Conservation (phyloP, 2,888 invertebrate species). For the Thyatira batis region DNA sequence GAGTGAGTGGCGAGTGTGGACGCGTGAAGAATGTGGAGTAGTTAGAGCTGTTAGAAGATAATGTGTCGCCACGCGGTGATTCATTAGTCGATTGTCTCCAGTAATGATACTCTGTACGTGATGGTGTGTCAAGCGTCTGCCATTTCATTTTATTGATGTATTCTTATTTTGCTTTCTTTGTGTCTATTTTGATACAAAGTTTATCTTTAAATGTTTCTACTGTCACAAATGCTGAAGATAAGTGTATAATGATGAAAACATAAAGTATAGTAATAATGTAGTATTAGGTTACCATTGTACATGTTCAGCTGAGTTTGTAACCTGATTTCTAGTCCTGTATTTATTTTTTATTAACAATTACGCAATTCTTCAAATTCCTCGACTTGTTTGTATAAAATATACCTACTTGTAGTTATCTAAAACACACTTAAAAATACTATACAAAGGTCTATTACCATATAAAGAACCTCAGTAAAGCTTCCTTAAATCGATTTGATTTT, state of each 20-base stretch:
- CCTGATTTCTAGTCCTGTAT: no score
- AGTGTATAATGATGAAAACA: no score
- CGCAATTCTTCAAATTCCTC: no score
- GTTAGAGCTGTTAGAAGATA: constrained; percentile 24
- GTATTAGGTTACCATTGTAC: no score
- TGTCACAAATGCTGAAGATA: no score
- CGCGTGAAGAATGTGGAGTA: constrained; percentile 37
- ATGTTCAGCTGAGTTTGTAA: no score
- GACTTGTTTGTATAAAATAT: no score
- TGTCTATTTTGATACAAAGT: no score
- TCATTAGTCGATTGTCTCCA: constrained; percentile 19
- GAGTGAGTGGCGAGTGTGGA: constrained; percentile 5
- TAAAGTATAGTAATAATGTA: no score
- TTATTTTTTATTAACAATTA: no score
- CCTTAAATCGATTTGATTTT: neutral
- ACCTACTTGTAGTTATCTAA: no score
- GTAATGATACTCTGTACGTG: neutral
- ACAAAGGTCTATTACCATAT: neutral
- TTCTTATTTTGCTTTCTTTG: neutral
- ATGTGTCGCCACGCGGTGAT: constrained; percentile 35
- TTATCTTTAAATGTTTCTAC: no score
- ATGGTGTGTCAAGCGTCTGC: neutral
- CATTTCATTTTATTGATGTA: neutral
- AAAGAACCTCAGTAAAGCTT: neutral
- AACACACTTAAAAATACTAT: neutral